A percentile compares a stretch with the other conserved stretches of the same genome.
Evolutionary conservation across 1,140 invertebrate species (phyloP).

Genomic region (Yoshiicerus persimilis): DNA sequence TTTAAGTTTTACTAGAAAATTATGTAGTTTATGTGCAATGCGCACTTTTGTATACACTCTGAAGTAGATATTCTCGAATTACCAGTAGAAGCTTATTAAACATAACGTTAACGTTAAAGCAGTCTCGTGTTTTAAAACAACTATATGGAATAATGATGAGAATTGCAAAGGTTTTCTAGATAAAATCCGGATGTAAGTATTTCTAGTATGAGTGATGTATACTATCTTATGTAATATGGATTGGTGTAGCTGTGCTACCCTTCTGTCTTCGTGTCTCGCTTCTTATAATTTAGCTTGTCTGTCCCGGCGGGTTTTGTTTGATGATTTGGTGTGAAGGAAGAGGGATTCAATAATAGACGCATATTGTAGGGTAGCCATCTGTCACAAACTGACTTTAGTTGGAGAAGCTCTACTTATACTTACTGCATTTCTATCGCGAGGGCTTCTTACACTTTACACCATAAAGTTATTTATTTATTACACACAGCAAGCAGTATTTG

Average conservation of each 20-base stretch:
- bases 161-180: too few species aligned
- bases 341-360: neutral
- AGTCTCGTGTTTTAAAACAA: neutral
- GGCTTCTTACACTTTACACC: neutral
- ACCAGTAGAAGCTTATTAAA: too few species aligned
- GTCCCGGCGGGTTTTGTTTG: neutral
- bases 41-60: too few species aligned
- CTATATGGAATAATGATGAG: neutral
- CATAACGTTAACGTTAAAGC: neutral
- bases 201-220: neutral
- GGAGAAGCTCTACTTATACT: neutral
- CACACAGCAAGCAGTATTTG: neutral
- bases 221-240: neutral
- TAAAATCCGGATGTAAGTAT: neutral
- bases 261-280: neutral
- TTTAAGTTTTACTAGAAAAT: too few species aligned
- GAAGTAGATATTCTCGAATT: too few species aligned
- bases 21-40: too few species aligned
- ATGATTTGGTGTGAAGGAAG: conserved; percentile 3
- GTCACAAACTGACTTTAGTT: neutral
- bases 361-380: neutral
- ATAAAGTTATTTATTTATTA: neutral
- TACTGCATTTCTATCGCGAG: neutral
- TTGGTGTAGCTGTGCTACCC: neutral
- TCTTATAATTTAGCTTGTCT: neutral